Percentiles rank a stretch among this genome's conserved stretches.
Conservation (phyloP, 2,797 vertebrate species). For the Pterois miles region DNA sequence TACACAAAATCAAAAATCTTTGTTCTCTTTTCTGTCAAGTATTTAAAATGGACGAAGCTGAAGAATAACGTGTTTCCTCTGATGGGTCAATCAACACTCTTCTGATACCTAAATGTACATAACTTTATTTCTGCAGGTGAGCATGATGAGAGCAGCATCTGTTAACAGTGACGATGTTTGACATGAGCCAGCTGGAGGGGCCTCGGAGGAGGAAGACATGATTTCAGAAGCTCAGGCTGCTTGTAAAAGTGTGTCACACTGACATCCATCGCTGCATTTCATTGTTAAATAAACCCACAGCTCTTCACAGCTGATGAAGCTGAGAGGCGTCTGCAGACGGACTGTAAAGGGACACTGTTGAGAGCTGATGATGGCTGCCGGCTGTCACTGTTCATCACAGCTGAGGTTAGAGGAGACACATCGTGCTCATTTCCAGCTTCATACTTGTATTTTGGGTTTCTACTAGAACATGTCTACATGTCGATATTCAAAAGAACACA, state of each 20-base stretch:
- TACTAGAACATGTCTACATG: too few species aligned
- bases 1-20: background rate
- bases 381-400: background rate
- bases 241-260: background rate
- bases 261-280: background rate
- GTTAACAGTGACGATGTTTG: background rate
- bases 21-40: background rate
- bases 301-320: background rate
- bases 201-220: background rate
- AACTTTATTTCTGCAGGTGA: background rate
- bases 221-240: background rate
- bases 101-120: background rate
- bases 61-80: background rate
- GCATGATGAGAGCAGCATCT: background rate
- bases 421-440: too few species aligned
- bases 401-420: background rate
- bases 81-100: background rate
- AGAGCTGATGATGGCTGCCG: background rate
- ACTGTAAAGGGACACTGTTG: background rate
- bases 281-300: background rate
- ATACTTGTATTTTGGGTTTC: too few species aligned
- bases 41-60: background rate
- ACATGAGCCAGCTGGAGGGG: background rate
- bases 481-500: too few species aligned
- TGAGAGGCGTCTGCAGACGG: background rate